Conservation (phyloP, 2,888 invertebrate genomes). For the Scaptomyza reducta region DNA sequence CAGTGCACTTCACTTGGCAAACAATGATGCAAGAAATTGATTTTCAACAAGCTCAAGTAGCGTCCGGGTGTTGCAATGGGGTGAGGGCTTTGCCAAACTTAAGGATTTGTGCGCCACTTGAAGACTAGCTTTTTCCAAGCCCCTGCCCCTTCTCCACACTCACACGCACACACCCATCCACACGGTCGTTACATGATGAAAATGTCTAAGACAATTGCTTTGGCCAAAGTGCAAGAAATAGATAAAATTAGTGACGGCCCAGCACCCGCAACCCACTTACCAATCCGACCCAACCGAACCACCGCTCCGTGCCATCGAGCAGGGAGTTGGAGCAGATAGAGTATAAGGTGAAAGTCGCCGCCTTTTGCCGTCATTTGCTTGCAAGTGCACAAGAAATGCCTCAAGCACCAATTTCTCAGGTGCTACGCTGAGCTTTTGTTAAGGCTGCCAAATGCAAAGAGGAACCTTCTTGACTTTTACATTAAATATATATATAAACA, state of each 20-base stretch:
- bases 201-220: constrained; percentile 76
- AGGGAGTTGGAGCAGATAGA: not conserved
- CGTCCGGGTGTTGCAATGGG: constrained; percentile 15
- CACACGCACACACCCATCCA: not conserved
- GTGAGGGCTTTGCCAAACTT: constrained; percentile 11
- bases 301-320: constrained; percentile 30
- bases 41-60: constrained; percentile 78
- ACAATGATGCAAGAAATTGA: constrained; percentile 83
- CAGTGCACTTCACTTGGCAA: constrained; percentile 82
- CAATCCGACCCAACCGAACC: not conserved
- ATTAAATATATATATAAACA: constrained; percentile 41
- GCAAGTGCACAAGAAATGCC: constrained; percentile 31
- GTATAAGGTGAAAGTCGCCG: constrained; percentile 34
- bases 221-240: constrained; percentile 79
- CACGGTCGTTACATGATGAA: constrained; percentile 58
- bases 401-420: constrained; percentile 35
- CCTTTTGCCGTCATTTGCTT: constrained; percentile 47
- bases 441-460: constrained; percentile 43
- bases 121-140: constrained; percentile 14
- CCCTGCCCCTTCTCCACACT: not conserved
- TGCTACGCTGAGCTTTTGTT: constrained; percentile 16
- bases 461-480: constrained; percentile 38
- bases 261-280: constrained; percentile 9
- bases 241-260: constrained; percentile 76
- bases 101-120: constrained; percentile 42